Base-by-base conservation (phyloP, 1,140 invertebrate genomes). In the Procambarus virginalis region DNA sequence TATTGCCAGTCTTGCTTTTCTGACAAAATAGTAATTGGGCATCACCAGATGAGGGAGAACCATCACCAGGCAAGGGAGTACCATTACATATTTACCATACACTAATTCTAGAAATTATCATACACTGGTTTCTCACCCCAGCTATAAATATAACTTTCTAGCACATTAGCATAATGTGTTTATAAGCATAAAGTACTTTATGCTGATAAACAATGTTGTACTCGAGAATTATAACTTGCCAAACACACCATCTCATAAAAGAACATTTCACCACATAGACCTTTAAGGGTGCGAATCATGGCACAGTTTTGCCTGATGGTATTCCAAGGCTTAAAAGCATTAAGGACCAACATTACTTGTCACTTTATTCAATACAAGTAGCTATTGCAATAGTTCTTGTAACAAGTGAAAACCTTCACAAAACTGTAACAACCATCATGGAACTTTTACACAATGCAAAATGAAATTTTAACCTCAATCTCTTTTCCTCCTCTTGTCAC, bases 401-500 rank as follows among this genome's bases (percentile, higher is more conserved):
- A 64, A 20, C 34, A 64, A 17, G 12, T 17, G 9, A 34, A 17
- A 34, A 4, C 68, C 2, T 34, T n/a, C 4, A 22, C 68, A 70
- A 70, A 70, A 55, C 51, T 73, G 22, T 34, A 8, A 34, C 8
- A 73, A 34, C n/a, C 20, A 22, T 73, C n/a, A 73, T 73, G 68
- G 22, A 73, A 73, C n/a, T 73, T 22, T 6, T 73, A 73, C n/a
- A 73, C 68, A 73, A 14, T 68, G 2, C 20, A 64, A 64, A 64
- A 17, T 9, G 22, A 34, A 48, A 68, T 68, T 60, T 64, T 82
- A 82, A 76, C 64, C 85, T 83, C 79, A 90, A 75, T 92, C 86
- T 76, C 92, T 92, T 85, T 92, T 92, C 75, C 92, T 86, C 68
- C 89, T 92, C 83, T 93, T 92, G 58, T 93, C 92, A 46, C 92